Evolutionary conservation across 2,113 vertebrate genomes (phyloP), one percentile per base, ranked within the genome.

Genomic region (Notechis scutatus): DNA sequence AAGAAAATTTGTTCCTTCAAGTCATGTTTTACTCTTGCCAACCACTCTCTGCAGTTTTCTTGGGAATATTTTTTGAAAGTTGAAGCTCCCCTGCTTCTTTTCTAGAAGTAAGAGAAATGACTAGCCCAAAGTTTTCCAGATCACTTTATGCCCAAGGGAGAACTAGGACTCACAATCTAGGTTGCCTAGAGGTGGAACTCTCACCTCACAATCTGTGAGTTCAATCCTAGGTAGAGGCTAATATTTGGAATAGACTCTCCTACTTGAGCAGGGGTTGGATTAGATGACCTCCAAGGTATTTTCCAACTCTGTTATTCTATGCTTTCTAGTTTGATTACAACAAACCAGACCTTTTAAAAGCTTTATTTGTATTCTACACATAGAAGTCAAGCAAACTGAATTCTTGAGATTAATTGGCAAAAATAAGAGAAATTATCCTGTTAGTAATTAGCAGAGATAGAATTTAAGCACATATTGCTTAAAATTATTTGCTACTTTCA

Each of bases 331-430:
- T 69, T 14, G 61, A 69, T 69, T 69, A n/a, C 61, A 69, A 47
- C 42, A 86, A 47, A 26, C 42, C 42, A 11, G 8, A 1, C 45
- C 21, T 47, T 7, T 39, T 86, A 54, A 90, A 8, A 15, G 89
- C 92, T 85, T 52, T 56, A 94, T 88, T 29, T 69, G 1, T 64
- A 64, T 64, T 64, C 11, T 59, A 64, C 10, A n/a, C 29, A 29
- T 18, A 14, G 91, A 5, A 57, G 81, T 52, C 5, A 34, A 91
- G 93, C 90, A 94, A 94, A 85, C 21, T 23, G 88, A 93, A 20
- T 7, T 12, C 92, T 21, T 52, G 50, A 14, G 52, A 87, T 95
- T 89, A 86, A 10, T 34, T n/a, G 8, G 81, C 0, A 5, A 86
- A 90, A 26, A 94, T 90, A 92, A 89, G 2, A 88, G 85, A 5